Evolutionary conservation across 2,113 vertebrate species (phyloP).

Genomic region (Syrmaticus mikado): DNA sequence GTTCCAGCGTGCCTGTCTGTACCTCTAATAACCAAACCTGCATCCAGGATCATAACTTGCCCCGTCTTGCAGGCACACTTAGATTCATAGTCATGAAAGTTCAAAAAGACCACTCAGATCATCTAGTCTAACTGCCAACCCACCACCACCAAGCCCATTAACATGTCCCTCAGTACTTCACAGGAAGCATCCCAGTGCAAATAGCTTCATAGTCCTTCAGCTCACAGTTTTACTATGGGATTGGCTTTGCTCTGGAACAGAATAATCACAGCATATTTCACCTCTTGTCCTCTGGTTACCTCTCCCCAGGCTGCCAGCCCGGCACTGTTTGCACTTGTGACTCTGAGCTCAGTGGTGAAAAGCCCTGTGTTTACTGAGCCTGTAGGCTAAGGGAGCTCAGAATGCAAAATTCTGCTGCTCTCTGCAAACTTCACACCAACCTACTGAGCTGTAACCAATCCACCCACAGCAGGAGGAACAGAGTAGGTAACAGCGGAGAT

Average conservation of each 20-base stretch:
- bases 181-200: background rate
- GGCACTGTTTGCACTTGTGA: background rate
- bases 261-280: accelerated
- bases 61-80: background rate
- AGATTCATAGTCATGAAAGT: no score
- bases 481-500: background rate
- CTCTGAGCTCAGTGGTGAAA: background rate
- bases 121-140: no score
- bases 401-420: background rate
- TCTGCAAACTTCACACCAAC: background rate
- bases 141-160: no score
- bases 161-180: background rate
- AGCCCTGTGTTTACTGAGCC: background rate
- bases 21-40: background rate
- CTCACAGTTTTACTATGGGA: background rate
- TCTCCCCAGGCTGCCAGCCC: background rate
- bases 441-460: background rate
- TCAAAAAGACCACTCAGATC: no score
- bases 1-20: accelerated
- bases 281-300: accelerated
- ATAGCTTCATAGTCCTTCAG: background rate
- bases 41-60: accelerated
- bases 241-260: background rate
- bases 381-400: background rate
- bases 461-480: background rate